phyloP scores from a whole-genome alignment of 2,113 vertebrate genomes.

The Chaetodon trifascialis region DNA sequence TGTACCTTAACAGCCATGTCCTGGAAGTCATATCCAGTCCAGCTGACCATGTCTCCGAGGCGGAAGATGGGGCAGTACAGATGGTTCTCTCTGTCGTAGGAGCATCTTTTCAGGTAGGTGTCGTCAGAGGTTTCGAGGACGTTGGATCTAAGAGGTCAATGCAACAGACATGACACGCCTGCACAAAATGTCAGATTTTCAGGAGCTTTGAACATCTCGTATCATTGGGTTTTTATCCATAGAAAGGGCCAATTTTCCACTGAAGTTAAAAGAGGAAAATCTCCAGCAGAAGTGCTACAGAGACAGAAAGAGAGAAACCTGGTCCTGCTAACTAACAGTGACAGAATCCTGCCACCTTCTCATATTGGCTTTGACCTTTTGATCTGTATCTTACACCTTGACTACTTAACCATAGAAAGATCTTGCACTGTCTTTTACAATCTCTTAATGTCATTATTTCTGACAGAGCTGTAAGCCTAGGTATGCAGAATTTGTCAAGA shows the following conservation, averaged over 20 bases:
- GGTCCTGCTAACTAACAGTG: not conserved
- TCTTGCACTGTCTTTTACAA: not conserved
- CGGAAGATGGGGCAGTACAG: slow-evolving; percentile 95
- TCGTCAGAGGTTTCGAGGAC: slow-evolving; percentile 84
- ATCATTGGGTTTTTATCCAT: not conserved
- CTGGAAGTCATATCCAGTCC: slow-evolving; percentile 88
- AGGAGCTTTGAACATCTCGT: not conserved
- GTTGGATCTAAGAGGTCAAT: slow-evolving; percentile 85
- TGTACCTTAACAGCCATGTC: slow-evolving; percentile 90
- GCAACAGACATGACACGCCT: not conserved
- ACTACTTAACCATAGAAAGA: not conserved
- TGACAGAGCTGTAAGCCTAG: not conserved
- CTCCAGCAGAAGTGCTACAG: not conserved
- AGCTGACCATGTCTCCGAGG: slow-evolving; percentile 86
- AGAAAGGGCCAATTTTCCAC: not conserved
- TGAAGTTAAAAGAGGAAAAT: not conserved
- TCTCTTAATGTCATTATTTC: not conserved
- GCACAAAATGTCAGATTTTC: not conserved
- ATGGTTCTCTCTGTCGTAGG: slow-evolving; percentile 81
- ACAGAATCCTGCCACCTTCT: not conserved
- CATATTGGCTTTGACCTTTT: slow-evolving; percentile 3
- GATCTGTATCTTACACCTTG: not conserved
- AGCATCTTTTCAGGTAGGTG: slow-evolving; percentile 90
- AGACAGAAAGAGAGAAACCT: not conserved
- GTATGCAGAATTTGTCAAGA: not conserved